Evolutionary conservation across 2,113 vertebrate species (phyloP).

Genomic region (Aspiorhynchus laticeps): DNA sequence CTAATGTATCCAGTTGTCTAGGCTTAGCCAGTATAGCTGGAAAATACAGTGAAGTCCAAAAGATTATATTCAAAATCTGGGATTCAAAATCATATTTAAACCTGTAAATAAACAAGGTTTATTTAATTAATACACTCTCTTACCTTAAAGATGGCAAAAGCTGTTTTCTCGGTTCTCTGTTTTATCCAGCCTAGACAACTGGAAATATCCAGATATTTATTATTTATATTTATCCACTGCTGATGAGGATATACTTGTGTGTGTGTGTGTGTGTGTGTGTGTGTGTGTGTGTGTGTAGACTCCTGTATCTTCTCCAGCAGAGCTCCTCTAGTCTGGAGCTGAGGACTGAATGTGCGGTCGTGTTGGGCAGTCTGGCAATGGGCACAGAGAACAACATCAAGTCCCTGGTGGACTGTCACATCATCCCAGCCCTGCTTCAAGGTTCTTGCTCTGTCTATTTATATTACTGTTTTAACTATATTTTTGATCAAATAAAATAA

Average conservation of each 20-base stretch:
- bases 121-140: not conserved
- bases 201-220: too few species aligned
- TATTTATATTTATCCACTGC: not conserved
- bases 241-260: not conserved
- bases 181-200: too few species aligned
- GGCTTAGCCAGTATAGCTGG: too few species aligned
- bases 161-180: not conserved
- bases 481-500: not conserved
- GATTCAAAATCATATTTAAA: not conserved
- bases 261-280: slow-evolving; percentile 5
- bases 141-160: too few species aligned
- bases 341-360: slow-evolving; percentile 93
- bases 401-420: slow-evolving; percentile 98
- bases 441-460: slow-evolving; percentile 70
- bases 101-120: not conserved
- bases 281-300: slow-evolving; percentile 73
- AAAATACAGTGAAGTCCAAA: not conserved
- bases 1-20: not conserved
- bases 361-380: slow-evolving; percentile 97
- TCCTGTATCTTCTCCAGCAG: slow-evolving; percentile 97
- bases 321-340: slow-evolving; percentile 89
- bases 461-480: not conserved
- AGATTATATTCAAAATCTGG: not conserved
- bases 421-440: slow-evolving; percentile 97
- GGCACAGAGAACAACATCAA: slow-evolving; percentile 99